phyloP scores from a whole-genome alignment of 2,113 vertebrate species.

The Dasyurus viverrinus region DNA sequence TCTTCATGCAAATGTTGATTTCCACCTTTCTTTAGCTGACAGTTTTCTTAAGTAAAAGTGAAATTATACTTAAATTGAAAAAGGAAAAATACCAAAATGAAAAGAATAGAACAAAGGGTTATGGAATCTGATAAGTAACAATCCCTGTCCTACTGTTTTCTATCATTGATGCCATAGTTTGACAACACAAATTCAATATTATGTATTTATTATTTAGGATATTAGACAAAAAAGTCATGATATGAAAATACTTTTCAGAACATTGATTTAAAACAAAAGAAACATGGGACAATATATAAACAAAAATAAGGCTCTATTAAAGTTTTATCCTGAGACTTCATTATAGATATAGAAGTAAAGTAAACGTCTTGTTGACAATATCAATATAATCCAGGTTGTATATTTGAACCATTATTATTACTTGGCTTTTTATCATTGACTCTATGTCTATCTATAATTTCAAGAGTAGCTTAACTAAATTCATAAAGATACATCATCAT shows the following conservation, averaged over 20 bases:
- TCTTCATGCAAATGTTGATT: constrained; percentile 23
- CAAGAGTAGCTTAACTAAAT: background rate
- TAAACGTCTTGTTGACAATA: background rate
- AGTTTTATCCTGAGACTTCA: background rate
- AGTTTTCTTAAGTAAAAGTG: constrained; percentile 29
- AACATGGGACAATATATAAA: background rate
- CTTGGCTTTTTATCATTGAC: background rate
- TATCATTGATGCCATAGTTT: background rate
- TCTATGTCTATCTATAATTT: background rate
- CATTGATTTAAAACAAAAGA: background rate
- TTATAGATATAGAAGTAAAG: background rate
- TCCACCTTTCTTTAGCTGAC: constrained; percentile 10
- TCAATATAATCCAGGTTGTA: background rate
- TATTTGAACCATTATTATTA: too few relatives aligned
- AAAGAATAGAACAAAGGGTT: background rate
- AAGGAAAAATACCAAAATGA: background rate
- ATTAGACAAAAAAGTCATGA: background rate
- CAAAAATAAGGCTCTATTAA: background rate
- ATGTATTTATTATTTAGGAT: background rate
- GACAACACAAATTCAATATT: background rate
- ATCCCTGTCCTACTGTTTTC: background rate
- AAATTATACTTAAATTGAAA: constrained; percentile 29
- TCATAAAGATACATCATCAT: background rate
- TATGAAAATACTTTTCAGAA: background rate
- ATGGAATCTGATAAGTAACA: background rate